Evolutionary conservation across 1,140 invertebrate genomes (phyloP).

Genomic region (Drosophila willistoni): DNA sequence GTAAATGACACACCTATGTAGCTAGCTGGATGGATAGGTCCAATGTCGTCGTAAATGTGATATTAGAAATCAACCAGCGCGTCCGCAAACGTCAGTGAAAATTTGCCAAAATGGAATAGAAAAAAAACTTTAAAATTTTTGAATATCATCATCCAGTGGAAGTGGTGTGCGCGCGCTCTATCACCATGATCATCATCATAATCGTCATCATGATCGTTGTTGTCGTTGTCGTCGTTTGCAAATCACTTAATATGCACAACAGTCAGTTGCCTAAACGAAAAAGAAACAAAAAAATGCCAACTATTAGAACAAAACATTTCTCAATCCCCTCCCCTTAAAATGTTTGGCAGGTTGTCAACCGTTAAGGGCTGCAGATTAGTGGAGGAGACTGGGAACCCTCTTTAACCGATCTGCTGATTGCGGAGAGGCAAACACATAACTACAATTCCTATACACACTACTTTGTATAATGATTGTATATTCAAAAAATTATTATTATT

Average conservation of each 20-base stretch:
- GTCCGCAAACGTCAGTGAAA: slow-evolving; percentile 74
- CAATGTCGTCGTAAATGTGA: slow-evolving; percentile 23
- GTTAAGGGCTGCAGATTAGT: slow-evolving; percentile 31
- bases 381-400: slow-evolving; percentile 12
- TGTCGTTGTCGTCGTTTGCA: slow-evolving; percentile 28
- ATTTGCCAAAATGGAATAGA: slow-evolving; percentile 44
- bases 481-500: slow-evolving; percentile 18
- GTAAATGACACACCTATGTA: slow-evolving; percentile 25
- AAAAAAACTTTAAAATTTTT: slow-evolving; percentile 28
- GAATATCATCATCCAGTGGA: slow-evolving; percentile 32
- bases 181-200: neutral
- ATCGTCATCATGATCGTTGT: no score
- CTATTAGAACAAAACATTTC: slow-evolving; percentile 56
- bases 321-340: neutral
- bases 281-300: slow-evolving; percentile 45
- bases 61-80: slow-evolving; percentile 58
- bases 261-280: slow-evolving; percentile 23
- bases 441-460: neutral
- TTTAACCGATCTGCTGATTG: slow-evolving; percentile 27
- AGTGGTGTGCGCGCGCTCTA: slow-evolving; percentile 8
- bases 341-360: slow-evolving; percentile 40
- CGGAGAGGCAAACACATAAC: slow-evolving; percentile 22
- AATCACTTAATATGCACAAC: slow-evolving; percentile 63
- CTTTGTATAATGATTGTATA: slow-evolving; percentile 39
- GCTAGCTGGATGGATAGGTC: neutral